Evolutionary conservation across 2,113 vertebrate species (phyloP), one percentile per base, ranked within the genome.

Genomic region (Platichthys stellatus): DNA sequence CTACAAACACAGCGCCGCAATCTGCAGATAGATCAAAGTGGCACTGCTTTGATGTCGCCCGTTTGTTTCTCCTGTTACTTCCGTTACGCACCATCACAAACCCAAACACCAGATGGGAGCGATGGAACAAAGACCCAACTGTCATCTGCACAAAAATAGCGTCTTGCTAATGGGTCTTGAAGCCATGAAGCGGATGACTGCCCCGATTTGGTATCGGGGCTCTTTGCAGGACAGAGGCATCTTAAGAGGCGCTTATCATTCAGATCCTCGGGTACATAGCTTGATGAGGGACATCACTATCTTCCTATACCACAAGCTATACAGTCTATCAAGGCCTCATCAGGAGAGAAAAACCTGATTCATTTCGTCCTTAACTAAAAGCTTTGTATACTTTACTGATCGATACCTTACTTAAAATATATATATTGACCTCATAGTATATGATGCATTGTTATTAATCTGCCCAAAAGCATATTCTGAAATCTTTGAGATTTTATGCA

Each of bases 41-140:
- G n/a, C 3, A 18, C 18, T 43, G 40, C 75, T 90, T 86, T 90
- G 78, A 88, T 72, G 84, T 74, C 63, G 49, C 53, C 47, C 0
- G 31, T 47, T 75, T 85, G 77, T 72, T 88, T 78, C 85, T 74
- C 57, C 75, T 63, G 63, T 51, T 38, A 24, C 4, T 24, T 65
- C 71, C 40, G 56, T 85, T 76, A 71, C 35, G 62, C 82, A 59
- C 86, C 66, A 9, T 51, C 58, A 59, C 71, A 80, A 94, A 92
- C 86, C 90, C 88, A 93, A 94, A 94, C 91, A 94, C 35, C 76
- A 89, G 68, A 85, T 82, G 63, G 74, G 21, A 74, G 38, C 58
- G 76, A 87, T 38, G 59, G 59, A 61, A 81, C 78, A 63, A 78
- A 85, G 21, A 76, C 58, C 62, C 62, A 69, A 63, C 74, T 74